Conservation (phyloP, 1,140 invertebrate species). For the Ptiloglossa arizonensis region DNA sequence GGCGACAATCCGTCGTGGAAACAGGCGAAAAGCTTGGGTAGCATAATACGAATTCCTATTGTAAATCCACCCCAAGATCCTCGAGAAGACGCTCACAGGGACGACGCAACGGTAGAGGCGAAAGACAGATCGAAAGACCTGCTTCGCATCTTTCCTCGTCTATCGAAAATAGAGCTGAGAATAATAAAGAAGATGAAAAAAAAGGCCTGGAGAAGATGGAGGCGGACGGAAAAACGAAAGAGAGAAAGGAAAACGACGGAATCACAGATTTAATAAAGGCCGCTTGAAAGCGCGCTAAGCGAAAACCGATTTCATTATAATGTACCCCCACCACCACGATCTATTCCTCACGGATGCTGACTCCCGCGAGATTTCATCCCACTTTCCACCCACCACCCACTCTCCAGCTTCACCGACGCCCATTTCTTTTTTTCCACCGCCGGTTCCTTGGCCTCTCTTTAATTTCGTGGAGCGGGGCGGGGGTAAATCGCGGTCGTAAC, state of each 20-base stretch:
- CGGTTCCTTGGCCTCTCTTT: not conserved
- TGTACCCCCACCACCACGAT: constrained; percentile 48
- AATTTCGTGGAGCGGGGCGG: not conserved
- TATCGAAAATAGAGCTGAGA: constrained; percentile 30
- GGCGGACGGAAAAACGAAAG: not conserved
- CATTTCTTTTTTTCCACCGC: not conserved
- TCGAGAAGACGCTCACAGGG: constrained; percentile 1
- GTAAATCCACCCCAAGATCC: constrained; percentile 43
- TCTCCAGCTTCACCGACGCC: not conserved
- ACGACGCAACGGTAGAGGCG: not conserved
- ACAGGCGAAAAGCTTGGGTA: constrained; percentile 29
- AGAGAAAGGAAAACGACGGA: constrained; percentile 60
- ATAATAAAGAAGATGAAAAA: constrained; percentile 43
- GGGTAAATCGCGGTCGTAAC: not conserved
- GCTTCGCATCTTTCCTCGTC: constrained; percentile 15
- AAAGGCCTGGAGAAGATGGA: no score
- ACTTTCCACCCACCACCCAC: not conserved
- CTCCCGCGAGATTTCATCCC: constrained; percentile 51
- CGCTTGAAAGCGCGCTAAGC: constrained; percentile 72
- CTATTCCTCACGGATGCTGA: constrained; percentile 57
- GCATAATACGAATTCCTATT: constrained; percentile 39
- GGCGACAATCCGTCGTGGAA: constrained; percentile 33
- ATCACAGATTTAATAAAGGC: constrained; percentile 77
- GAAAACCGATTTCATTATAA: constrained; percentile 79
- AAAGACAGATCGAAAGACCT: constrained; percentile 35